Conservation (phyloP, 2,888 invertebrate species). For the Eristalis pertinax region DNA sequence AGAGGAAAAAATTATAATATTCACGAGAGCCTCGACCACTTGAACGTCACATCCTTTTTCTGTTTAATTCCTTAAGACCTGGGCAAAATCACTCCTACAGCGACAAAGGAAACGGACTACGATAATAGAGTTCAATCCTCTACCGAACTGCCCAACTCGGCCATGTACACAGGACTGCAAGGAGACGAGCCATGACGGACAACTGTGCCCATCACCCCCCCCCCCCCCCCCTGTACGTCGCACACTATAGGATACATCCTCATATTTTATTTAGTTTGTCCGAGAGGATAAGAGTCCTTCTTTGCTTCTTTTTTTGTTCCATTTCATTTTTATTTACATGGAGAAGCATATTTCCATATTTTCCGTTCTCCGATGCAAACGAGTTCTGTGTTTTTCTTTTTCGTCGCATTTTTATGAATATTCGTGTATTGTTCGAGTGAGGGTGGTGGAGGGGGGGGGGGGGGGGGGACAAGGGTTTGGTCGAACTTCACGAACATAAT, state of each 20-base stretch:
- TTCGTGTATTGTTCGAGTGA: conserved; percentile 21
- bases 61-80: conserved; percentile 24
- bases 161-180: not conserved
- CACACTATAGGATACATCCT: conserved; percentile 34
- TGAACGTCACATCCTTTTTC: conserved; percentile 19
- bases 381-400: not conserved
- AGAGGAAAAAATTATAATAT: conserved; percentile 1
- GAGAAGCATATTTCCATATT: conserved; percentile 36
- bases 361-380: conserved; percentile 48
- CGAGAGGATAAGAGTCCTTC: conserved; percentile 17
- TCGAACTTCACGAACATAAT: conserved; percentile 8
- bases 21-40: conserved; percentile 5
- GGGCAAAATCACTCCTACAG: not conserved
- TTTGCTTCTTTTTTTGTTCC: not conserved
- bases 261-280: conserved; percentile 59
- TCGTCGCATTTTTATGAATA: conserved; percentile 19
- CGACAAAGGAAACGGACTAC: conserved; percentile 19
- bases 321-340: conserved; percentile 33
- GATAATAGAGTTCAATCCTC: conserved; percentile 28
- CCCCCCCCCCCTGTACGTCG: not conserved
- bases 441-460: not conserved
- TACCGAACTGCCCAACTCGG: not conserved
- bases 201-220: not conserved
- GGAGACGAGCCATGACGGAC: not conserved
- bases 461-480: not conserved